A percentile compares a stretch with the other conserved stretches of the same genome.
These are phyloP conservation scores for Thymelicus lineola DNA, from an alignment of 2,888 invertebrate species.

Conservation along the genomic window DNA sequence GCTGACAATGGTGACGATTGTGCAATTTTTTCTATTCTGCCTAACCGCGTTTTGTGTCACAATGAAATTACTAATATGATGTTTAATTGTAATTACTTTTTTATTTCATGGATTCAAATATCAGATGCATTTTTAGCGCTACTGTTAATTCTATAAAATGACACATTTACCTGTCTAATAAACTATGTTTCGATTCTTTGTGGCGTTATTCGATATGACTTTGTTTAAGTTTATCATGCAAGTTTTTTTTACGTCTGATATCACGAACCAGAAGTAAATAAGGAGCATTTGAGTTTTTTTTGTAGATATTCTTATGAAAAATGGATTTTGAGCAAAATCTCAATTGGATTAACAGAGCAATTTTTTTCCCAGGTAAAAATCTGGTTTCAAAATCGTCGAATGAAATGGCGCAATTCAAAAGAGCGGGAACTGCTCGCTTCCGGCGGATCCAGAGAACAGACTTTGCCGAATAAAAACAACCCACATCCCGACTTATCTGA, in stretches of 20 bases:
- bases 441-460: slow-evolving; percentile 97
- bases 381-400: slow-evolving; percentile 98
- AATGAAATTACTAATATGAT: slow-evolving; percentile 2
- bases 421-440: slow-evolving; percentile 97
- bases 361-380: slow-evolving; percentile 84
- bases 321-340: not conserved
- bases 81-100: not conserved
- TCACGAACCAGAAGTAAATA: too few relatives aligned
- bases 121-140: too few relatives aligned
- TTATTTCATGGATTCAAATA: not conserved
- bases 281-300: too few relatives aligned
- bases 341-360: not conserved
- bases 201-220: too few relatives aligned
- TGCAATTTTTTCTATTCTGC: slow-evolving; percentile 35
- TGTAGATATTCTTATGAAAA: too few relatives aligned
- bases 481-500: slow-evolving; percentile 98
- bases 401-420: slow-evolving; percentile 99
- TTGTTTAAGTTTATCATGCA: too few relatives aligned
- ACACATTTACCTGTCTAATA: too few relatives aligned
- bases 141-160: too few relatives aligned
- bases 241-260: too few relatives aligned
- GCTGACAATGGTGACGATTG: slow-evolving; percentile 41
- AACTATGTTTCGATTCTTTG: too few relatives aligned
- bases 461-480: slow-evolving; percentile 98
- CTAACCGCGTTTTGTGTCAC: slow-evolving; percentile 23